Percentiles rank a stretch among this genome's conserved stretches.
phyloP scores from a whole-genome alignment of 1,140 invertebrate species.

The Parapsyche elsis region DNA sequence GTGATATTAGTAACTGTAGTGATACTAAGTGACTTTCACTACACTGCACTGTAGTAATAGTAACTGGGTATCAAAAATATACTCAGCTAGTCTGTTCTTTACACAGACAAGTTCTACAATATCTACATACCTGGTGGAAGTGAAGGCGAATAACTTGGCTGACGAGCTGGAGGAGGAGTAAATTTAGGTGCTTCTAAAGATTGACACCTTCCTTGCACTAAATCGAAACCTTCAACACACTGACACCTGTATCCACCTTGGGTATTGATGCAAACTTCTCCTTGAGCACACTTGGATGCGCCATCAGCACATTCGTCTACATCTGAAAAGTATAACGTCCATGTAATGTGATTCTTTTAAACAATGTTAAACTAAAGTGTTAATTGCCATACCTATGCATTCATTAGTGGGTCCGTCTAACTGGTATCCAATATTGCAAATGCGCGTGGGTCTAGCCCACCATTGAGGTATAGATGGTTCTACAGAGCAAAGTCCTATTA shows the following conservation, averaged over 20 bases:
- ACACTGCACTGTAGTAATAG: no score
- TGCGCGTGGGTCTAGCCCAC: slow-evolving; percentile 58
- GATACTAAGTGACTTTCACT: no score
- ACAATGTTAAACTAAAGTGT: no score
- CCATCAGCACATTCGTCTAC: slow-evolving; percentile 80
- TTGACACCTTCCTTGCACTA: slow-evolving; percentile 63
- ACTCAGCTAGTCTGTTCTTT: no score
- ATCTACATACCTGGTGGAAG: slow-evolving; percentile 28
- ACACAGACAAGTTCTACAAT: not conserved
- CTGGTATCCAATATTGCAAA: slow-evolving; percentile 62
- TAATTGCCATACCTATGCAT: slow-evolving; percentile 70
- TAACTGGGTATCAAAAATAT: no score
- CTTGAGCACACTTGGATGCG: slow-evolving; percentile 71
- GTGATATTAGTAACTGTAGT: no score
- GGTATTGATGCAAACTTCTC: slow-evolving; percentile 73
- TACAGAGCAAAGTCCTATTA: slow-evolving; percentile 16
- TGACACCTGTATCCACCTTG: slow-evolving; percentile 77
- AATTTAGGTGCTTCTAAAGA: slow-evolving; percentile 15
- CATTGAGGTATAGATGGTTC: slow-evolving; percentile 50
- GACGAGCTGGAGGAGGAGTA: slow-evolving; percentile 16
- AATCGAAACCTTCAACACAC: slow-evolving; percentile 77
- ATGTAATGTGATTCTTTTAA: no score
- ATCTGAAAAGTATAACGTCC: no score
- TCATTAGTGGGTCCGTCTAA: slow-evolving; percentile 59
- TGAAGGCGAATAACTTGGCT: not conserved